Evolutionary conservation across 2,797 vertebrate genomes (phyloP).

Genomic region (Sciurus vulgaris): DNA sequence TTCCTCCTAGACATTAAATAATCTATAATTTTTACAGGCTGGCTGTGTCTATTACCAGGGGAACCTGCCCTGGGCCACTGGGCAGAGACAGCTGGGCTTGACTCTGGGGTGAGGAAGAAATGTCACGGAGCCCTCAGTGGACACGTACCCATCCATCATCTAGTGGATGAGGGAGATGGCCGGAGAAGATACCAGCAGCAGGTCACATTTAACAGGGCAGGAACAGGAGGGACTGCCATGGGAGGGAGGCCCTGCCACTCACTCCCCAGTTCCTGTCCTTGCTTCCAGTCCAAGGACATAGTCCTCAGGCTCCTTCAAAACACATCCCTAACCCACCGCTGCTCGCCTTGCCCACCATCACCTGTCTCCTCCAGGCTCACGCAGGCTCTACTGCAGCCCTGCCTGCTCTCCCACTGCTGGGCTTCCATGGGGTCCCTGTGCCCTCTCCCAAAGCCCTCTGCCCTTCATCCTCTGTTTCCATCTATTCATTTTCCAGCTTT

Average conservation of each 20-base stretch:
- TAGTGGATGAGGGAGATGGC: rapidly evolving
- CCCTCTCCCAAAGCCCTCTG: neutral
- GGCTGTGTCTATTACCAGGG: neutral
- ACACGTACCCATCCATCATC: neutral
- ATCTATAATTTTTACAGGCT: neutral
- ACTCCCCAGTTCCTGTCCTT: neutral
- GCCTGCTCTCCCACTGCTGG: rapidly evolving
- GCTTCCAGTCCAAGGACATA: neutral
- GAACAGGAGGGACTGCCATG: rapidly evolving
- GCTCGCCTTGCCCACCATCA: rapidly evolving
- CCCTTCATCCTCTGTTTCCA: neutral
- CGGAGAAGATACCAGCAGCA: no score
- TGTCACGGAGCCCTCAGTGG: rapidly evolving
- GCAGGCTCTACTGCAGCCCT: rapidly evolving
- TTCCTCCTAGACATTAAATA: neutral
- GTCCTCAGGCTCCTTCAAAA: neutral
- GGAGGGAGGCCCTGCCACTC: neutral
- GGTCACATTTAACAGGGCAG: neutral
- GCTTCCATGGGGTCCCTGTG: neutral
- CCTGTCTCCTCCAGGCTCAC: neutral
- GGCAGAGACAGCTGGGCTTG: neutral
- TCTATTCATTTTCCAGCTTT: neutral
- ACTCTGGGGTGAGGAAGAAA: neutral
- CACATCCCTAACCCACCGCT: rapidly evolving
- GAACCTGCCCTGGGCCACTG: neutral